Evolutionary conservation across 2,888 invertebrate species (phyloP).

Genomic region (Trissoscelio sp.): DNA sequence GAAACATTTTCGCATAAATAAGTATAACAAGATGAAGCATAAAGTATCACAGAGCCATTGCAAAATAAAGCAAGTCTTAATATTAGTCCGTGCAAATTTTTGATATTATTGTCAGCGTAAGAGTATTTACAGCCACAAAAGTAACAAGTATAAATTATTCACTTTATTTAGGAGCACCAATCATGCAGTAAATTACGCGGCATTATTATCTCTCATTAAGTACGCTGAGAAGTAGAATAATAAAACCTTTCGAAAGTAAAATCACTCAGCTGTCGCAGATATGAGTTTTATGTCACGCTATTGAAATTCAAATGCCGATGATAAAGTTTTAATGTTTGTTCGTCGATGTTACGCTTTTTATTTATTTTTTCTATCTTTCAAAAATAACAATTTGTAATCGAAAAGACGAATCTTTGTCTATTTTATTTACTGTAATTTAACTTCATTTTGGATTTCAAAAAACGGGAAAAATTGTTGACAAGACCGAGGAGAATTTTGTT

Average conservation of each 20-base stretch:
- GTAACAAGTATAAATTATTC: constrained; percentile 65
- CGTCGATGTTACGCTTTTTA: constrained; percentile 31
- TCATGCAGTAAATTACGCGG: constrained; percentile 59
- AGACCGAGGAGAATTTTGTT: no score
- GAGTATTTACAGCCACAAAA: constrained; percentile 54
- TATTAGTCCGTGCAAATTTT: constrained; percentile 38
- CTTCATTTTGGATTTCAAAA: no score
- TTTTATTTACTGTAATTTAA: no score
- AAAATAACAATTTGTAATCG: background rate
- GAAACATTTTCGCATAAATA: no score
- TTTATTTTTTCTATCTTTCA: background rate
- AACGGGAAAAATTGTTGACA: no score
- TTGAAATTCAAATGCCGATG: constrained; percentile 60
- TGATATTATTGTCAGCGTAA: constrained; percentile 47
- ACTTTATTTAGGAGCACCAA: constrained; percentile 61
- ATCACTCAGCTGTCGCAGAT: constrained; percentile 63
- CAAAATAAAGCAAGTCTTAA: constrained; percentile 27
- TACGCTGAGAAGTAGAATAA: constrained; percentile 64
- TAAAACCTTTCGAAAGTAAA: constrained; percentile 63
- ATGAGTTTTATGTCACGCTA: constrained; percentile 61
- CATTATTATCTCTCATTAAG: constrained; percentile 67
- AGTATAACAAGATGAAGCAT: background rate
- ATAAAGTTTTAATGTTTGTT: constrained; percentile 56
- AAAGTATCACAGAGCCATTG: constrained; percentile 11
- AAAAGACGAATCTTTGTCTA: no score